A percentile compares a stretch with the other conserved stretches of the same genome.
Conservation (phyloP, 2,113 vertebrate genomes). For the Naja naja region DNA sequence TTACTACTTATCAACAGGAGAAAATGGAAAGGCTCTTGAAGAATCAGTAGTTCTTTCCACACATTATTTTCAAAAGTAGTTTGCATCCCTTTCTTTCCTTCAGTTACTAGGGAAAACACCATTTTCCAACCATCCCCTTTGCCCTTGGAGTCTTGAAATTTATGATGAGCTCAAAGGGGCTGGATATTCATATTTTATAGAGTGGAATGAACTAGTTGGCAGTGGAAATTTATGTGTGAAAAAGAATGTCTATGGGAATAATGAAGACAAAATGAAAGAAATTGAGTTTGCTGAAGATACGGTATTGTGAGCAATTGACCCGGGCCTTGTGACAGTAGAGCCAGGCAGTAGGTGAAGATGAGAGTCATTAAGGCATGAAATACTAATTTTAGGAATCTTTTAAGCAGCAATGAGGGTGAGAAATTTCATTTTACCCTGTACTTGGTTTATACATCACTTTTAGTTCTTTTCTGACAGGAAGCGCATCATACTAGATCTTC, state of each 20-base stretch:
- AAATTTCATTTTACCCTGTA: background rate
- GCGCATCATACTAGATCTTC: background rate
- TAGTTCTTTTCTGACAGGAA: background rate
- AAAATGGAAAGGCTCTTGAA: background rate
- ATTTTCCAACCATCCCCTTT: background rate
- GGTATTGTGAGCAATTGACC: background rate
- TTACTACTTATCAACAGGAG: background rate
- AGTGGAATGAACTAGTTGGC: background rate
- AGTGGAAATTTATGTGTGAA: background rate
- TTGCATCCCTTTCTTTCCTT: background rate
- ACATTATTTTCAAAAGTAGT: background rate
- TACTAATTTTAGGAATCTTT: background rate
- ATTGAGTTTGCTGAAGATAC: constrained; percentile 9
- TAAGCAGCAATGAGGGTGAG: background rate
- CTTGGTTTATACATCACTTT: background rate
- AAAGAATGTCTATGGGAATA: constrained; percentile 1
- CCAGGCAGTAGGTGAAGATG: background rate
- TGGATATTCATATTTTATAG: constrained; percentile 1
- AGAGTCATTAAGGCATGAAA: background rate
- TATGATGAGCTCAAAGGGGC: background rate
- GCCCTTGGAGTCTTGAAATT: constrained; percentile 12
- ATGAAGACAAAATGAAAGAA: constrained; percentile 14
- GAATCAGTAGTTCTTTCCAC: background rate
- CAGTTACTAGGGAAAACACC: background rate
- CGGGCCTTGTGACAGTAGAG: background rate